A percentile compares a stretch with the other conserved stretches of the same genome.
Conservation (phyloP, 2,113 vertebrate genomes). For the Piliocolobus tephrosceles region DNA sequence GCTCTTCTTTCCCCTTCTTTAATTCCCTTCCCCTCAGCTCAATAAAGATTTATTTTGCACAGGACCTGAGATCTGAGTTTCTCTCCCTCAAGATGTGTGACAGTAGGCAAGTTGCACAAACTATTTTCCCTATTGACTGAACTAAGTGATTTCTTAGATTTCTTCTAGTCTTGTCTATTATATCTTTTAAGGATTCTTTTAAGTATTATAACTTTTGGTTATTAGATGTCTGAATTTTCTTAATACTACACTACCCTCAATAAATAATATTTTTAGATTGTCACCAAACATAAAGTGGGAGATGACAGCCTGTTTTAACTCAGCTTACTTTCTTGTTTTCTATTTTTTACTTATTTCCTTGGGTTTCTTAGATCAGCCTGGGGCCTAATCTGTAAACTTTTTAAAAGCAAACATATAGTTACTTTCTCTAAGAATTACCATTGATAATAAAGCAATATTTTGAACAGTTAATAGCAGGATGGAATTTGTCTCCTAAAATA, state of each 20-base stretch:
- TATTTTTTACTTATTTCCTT: conserved; percentile 11
- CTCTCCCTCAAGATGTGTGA: background rate
- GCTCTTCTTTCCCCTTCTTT: background rate
- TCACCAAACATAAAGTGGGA: background rate
- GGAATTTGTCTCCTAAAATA: background rate
- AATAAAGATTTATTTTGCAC: background rate
- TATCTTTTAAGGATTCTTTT: background rate
- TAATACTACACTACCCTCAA: background rate
- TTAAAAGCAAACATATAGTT: background rate
- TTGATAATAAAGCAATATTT: conserved; percentile 34
- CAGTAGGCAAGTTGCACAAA: background rate
- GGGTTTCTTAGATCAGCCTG: background rate
- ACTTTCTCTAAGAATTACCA: conserved; percentile 37
- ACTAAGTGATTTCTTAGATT: conserved; percentile 24
- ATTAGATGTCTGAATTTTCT: background rate
- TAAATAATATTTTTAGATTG: conserved; percentile 10
- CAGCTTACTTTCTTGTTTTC: background rate
- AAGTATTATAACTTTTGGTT: conserved; percentile 19
- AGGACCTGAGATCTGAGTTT: background rate
- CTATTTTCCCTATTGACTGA: background rate
- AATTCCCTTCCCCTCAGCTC: background rate
- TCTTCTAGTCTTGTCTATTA: background rate
- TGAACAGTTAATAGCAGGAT: background rate
- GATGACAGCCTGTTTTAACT: conserved; percentile 9
- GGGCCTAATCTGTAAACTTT: conserved; percentile 20